Conservation (phyloP, 2,888 invertebrate genomes). For the Ectropis crepuscularia region DNA sequence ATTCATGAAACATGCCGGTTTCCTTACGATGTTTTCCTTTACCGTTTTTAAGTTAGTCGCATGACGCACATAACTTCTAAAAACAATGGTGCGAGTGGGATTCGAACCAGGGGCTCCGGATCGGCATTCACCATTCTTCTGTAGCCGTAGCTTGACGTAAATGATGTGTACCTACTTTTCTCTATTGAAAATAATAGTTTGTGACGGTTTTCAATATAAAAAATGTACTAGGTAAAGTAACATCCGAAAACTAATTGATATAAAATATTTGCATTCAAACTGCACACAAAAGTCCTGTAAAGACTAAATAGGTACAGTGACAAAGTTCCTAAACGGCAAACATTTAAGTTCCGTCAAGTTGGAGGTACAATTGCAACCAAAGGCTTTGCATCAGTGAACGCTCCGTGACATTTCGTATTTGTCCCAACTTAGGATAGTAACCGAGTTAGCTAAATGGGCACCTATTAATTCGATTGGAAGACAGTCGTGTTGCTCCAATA, state of each 20-base stretch:
- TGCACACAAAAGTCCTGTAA: not conserved
- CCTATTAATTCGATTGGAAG: slow-evolving; percentile 5
- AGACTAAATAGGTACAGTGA: not conserved
- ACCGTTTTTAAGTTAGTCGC: too few relatives aligned
- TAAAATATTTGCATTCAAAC: not conserved
- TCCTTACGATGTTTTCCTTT: too few relatives aligned
- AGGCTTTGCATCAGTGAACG: slow-evolving; percentile 16
- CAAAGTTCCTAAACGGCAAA: slow-evolving; percentile 7
- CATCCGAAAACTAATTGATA: not conserved
- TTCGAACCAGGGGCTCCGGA: too few relatives aligned
- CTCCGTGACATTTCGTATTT: slow-evolving; percentile 9
- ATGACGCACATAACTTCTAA: too few relatives aligned
- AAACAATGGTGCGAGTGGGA: too few relatives aligned
- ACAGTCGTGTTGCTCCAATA: not conserved
- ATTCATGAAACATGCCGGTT: too few relatives aligned
- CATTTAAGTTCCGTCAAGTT: slow-evolving; percentile 4
- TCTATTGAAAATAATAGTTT: too few relatives aligned
- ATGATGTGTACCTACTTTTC: too few relatives aligned
- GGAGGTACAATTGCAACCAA: slow-evolving; percentile 11
- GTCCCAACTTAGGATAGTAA: slow-evolving; percentile 2
- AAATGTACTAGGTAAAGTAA: too few relatives aligned
- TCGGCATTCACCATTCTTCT: too few relatives aligned
- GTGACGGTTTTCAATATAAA: too few relatives aligned
- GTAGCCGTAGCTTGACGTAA: too few relatives aligned
- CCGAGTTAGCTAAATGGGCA: slow-evolving; percentile 11